Evolutionary conservation across 1,140 invertebrate species (phyloP), one percentile per base, ranked within the genome.

Genomic region (Hirudo medicinalis): DNA sequence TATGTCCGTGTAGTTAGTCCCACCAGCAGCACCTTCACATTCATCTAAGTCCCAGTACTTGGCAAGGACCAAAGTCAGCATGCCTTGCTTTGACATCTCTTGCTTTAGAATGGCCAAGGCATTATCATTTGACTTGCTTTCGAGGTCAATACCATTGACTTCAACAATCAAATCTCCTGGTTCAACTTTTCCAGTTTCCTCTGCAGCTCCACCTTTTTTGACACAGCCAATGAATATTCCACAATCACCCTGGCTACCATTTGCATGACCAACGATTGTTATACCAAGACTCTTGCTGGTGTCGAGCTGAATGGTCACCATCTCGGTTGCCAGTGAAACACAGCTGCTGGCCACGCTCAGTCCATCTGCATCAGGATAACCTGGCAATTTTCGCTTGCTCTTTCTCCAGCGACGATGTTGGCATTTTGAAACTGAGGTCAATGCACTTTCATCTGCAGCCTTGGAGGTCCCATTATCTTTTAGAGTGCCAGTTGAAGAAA

Each of bases 121-220:
- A 66, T 80, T 74, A 55, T 80, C 79, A 63, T 80, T 80, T 17
- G 78, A 75, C 69, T 82, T 77, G 69, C 81, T 80, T 54, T 80
- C 80, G 19, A 77, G 94, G 85, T 93, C 94, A 13, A 94, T 91
- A 78, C 94, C 92, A 80, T 97, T 97, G 13, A 94, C 92, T 87
- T 97, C 93, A 74, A 97, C 85, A 79, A 97, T 95, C 93, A 97
- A 96, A 81, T 97, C 94, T 22, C 94, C 94, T 22, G 93, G 92
- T 83, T 97, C 92, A 84, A 86, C 86, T 88, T 86, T 54, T n/a
- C 93, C 93, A 81, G 97, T 93, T 76, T 95, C 82, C 43, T 92
- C 93, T 49, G 97, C 94, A 55, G 71, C 73, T 20, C 73, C 73
- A 2, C 54, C 92, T 83, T 96, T 96, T 92, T 97, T 97, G 72